These are phyloP conservation scores for Coilia nasus DNA, from an alignment of 2,797 vertebrate species.

Conservation along the genomic window DNA sequence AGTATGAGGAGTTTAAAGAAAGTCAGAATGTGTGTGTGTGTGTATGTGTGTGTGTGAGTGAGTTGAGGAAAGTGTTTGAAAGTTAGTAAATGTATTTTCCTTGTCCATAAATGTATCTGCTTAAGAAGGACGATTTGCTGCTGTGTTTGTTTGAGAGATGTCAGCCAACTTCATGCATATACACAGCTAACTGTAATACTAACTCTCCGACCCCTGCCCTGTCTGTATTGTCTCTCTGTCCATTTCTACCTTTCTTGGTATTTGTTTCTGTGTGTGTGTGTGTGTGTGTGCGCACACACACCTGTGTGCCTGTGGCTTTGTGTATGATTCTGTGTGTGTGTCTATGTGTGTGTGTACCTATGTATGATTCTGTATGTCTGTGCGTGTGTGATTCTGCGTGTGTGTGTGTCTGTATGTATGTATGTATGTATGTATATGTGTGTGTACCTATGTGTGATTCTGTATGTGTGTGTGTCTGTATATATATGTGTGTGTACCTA, in stretches of 20 bases:
- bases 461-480: background rate
- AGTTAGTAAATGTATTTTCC: background rate
- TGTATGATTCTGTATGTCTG: background rate
- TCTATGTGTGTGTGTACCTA: background rate
- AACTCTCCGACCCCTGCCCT: too few relatives aligned
- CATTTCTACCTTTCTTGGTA: too few relatives aligned
- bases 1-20: background rate
- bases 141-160: background rate
- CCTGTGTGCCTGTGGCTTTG: too few relatives aligned
- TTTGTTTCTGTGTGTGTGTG: too few relatives aligned
- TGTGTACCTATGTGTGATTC: background rate
- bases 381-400: too few relatives aligned
- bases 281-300: too few relatives aligned
- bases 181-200: too few relatives aligned
- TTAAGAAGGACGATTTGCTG: background rate
- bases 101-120: background rate
- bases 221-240: too few relatives aligned
- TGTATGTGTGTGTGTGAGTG: background rate
- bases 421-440: too few relatives aligned
- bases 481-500: background rate
- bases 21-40: background rate
- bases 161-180: background rate
- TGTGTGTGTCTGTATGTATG: too few relatives aligned
- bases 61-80: background rate
- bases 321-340: too few relatives aligned